Conservation (phyloP, 2,888 invertebrate genomes). For the Xestia sexstrigata region DNA sequence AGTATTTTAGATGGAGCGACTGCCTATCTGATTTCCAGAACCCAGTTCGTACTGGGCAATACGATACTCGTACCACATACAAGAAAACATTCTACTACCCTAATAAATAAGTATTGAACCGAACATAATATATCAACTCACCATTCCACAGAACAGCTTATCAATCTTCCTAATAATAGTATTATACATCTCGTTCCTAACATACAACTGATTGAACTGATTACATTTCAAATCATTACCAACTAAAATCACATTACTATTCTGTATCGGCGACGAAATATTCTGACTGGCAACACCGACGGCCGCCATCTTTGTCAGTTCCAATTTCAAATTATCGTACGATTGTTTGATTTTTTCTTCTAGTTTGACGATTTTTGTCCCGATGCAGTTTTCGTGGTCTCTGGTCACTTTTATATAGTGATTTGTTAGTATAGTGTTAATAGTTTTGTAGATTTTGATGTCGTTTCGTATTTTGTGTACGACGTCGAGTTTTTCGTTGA, state of each 20-base stretch:
- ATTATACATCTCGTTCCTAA: conserved; percentile 85
- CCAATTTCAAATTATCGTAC: conserved; percentile 81
- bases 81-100: background rate
- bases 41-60: no score
- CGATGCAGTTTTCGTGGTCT: conserved; percentile 82
- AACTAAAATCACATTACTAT: conserved; percentile 82
- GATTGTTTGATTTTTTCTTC: conserved; percentile 82
- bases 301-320: conserved; percentile 77
- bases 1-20: no score
- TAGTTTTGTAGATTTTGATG: conserved; percentile 87
- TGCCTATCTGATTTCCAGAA: no score
- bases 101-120: background rate
- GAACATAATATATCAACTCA: conserved; percentile 75
- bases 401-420: conserved; percentile 86
- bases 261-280: conserved; percentile 78
- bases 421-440: conserved; percentile 87
- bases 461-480: conserved; percentile 86
- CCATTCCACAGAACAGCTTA: conserved; percentile 86
- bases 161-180: conserved; percentile 86
- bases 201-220: conserved; percentile 79
- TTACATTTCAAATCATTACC: conserved; percentile 81
- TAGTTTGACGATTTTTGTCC: conserved; percentile 81
- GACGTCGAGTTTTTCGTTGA: conserved; percentile 87
- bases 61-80: no score
- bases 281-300: conserved; percentile 77